Percentiles rank a stretch among this genome's conserved stretches.
phyloP scores from a whole-genome alignment of 2,797 vertebrate genomes.

The Parotocinclus haroldoi region DNA sequence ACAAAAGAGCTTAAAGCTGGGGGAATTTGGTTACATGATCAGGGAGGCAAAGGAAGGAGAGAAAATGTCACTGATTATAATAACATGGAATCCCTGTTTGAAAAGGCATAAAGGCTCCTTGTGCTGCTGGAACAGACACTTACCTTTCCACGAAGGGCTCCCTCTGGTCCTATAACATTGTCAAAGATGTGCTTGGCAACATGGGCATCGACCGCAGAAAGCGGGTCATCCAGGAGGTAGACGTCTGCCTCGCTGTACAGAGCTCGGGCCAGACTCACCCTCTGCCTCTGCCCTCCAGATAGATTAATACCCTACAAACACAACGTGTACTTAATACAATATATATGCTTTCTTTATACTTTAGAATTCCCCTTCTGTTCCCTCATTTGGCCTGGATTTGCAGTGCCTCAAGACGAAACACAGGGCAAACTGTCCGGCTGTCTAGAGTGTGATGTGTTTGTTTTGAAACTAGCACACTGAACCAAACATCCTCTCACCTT shows the following conservation, averaged over 20 bases:
- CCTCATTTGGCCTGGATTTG: too few species aligned
- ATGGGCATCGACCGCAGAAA: slow-evolving; percentile 93
- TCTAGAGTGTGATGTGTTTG: neutral
- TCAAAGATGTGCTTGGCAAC: slow-evolving; percentile 97
- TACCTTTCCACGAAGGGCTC: slow-evolving; percentile 85
- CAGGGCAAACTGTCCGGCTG: too few species aligned
- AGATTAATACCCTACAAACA: slow-evolving; percentile 89
- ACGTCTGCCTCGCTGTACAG: slow-evolving; percentile 86
- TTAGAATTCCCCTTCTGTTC: too few species aligned
- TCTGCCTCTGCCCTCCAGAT: slow-evolving; percentile 92
- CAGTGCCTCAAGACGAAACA: too few species aligned
- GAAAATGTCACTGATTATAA: too few species aligned
- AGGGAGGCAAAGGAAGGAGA: too few species aligned
- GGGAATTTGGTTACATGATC: too few species aligned
- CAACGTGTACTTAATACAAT: neutral
- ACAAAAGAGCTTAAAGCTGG: too few species aligned
- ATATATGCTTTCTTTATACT: too few species aligned
- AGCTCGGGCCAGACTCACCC: slow-evolving; percentile 89
- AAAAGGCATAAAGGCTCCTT: too few species aligned
- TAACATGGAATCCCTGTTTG: too few species aligned
- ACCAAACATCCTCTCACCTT: slow-evolving; percentile 73
- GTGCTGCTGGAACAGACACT: slow-evolving; percentile 1
- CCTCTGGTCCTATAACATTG: slow-evolving; percentile 89
- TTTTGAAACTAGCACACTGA: neutral
- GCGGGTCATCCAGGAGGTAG: slow-evolving; percentile 90